Base-by-base conservation (phyloP, 2,888 invertebrate genomes). In the Epinotia brunnichana region DNA sequence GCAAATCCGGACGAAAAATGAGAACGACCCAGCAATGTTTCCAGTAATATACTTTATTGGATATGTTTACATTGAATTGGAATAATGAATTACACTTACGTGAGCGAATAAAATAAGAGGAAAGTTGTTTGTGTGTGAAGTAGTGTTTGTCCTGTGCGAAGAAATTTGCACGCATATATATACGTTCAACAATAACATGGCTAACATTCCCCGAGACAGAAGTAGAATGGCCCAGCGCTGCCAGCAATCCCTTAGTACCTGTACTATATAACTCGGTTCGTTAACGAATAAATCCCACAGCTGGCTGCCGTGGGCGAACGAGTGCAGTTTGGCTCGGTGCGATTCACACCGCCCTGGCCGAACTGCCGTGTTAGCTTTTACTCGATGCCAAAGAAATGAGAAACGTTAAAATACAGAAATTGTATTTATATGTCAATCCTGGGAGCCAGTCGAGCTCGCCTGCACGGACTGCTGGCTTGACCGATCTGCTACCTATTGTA, bases 301-400 rank as follows among this genome's bases (percentile, higher is more conserved):
- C 77, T 80, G 76, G 79, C 79, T 78, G 77, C 79, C 75, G 87
- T 87, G 84, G 87, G 87, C 84, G 83, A 82, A 79, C 77, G 77
- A 77, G 79, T 76, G 76, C 79, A 78, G 81, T 78, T 83, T 75
- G 75, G 79, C 82, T 81, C 81, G 80, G 48, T 48, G 13, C 13
- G n/a, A 48, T 48, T 48, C 48, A n/a, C 48, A 48, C n/a, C 5
- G 48, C 15, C 44, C 44, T 4, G 15, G 1, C 44, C 44, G 44
- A 15, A 5, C 7, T 29, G 29, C 0, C 7, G 29, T 29, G 1
- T 35, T 9, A 35, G 35, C 35, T 35, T 35, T 35, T 35, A 35
- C 35, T 35, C 35, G 35, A 35, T 35, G 35, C 35, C 35, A 35
- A 35, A 35, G 35, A 35, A 35, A 35, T 35, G 9, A 9, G 9